Percentiles rank a stretch among this genome's conserved stretches.
Evolutionary conservation across 2,797 vertebrate species (phyloP).

Genomic region (Jordanella pulchra): DNA sequence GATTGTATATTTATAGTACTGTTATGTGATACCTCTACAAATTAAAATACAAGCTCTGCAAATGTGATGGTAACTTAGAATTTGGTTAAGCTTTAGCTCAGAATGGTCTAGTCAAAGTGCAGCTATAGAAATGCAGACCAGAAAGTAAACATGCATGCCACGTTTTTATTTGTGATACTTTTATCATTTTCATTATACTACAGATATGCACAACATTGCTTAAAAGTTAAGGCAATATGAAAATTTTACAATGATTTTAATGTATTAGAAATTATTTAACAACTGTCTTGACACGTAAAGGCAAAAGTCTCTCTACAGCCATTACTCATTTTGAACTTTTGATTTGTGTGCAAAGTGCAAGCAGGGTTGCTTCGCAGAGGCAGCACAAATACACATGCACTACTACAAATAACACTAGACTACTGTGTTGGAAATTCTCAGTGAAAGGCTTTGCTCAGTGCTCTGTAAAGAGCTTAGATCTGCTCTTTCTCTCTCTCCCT

Average conservation of each 20-base stretch:
- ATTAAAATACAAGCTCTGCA: too few relatives aligned
- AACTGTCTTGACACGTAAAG: neutral
- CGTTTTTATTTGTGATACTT: too few relatives aligned
- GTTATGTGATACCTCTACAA: too few relatives aligned
- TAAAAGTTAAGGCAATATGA: too few relatives aligned
- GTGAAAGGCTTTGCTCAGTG: conserved; percentile 25
- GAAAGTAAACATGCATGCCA: too few relatives aligned
- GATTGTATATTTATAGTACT: too few relatives aligned
- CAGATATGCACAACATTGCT: too few relatives aligned
- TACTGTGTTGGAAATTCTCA: conserved; percentile 21
- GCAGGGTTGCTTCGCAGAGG: conserved; percentile 26
- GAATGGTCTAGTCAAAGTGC: neutral
- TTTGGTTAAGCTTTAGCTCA: neutral
- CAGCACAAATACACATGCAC: conserved; percentile 11
- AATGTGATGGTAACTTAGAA: too few relatives aligned
- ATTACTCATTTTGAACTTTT: neutral
- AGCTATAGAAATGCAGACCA: too few relatives aligned
- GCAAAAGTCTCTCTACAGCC: conserved; percentile 2
- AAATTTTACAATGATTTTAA: too few relatives aligned
- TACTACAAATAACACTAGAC: conserved; percentile 29
- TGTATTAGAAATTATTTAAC: too few relatives aligned
- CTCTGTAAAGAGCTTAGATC: conserved; percentile 48
- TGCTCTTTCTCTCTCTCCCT: conserved; percentile 37
- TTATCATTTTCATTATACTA: too few relatives aligned
- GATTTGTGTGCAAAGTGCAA: conserved; percentile 33